Evolutionary conservation across 2,113 vertebrate genomes (phyloP), one percentile per base, ranked within the genome.

Genomic region (Rhagologus leucostigma): DNA sequence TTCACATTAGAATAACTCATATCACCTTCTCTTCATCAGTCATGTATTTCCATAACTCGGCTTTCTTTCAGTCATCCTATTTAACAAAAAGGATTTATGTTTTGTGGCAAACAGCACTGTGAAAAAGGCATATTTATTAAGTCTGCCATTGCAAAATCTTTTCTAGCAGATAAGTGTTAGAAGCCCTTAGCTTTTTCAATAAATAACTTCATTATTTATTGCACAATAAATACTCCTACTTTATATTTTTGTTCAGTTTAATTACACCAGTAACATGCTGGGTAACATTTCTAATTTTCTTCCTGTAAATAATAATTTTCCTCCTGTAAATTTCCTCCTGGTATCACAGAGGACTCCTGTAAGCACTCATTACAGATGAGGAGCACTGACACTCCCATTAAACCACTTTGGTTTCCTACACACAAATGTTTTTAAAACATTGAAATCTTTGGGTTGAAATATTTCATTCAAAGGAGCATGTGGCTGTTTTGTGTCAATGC

Each of bases 231-330:
- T 39, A n/a, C 18, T 83, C 21, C 42, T 41, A 47, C 47, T 59
- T 84, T 37, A 10, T 29, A 52, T 69, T 88, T 59, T 86, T 32
- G 17, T 52, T 92, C 75, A 19, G 42, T 93, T 94, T 94, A 94
- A 95, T 93, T 91, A 71, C n/a, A 87, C 6, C 62, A 87, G 71
- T n/a, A 84, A 90, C 73, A 59, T 27, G 47, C 56, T 89, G 35
- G 44, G 73, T 71, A 76, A 60, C 39, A 52, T 74, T 95, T 88
- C 79, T 70, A 19, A 67, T 93, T 91, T 88, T 91, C 90, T 47
- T 67, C 75, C 56, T n/a, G 87, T 67, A 85, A 94, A 93, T 65
- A 87, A 85, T 74, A 12, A 60, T 91, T 91, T 90, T 87, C 85
- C 60, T 60, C 75, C 60, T 39, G 85, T 68, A 87, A 93, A 90